Percentiles rank a stretch among this genome's conserved stretches.
Evolutionary conservation across 2,888 invertebrate genomes (phyloP).

Genomic region (Lepidocyrtinus sp.): DNA sequence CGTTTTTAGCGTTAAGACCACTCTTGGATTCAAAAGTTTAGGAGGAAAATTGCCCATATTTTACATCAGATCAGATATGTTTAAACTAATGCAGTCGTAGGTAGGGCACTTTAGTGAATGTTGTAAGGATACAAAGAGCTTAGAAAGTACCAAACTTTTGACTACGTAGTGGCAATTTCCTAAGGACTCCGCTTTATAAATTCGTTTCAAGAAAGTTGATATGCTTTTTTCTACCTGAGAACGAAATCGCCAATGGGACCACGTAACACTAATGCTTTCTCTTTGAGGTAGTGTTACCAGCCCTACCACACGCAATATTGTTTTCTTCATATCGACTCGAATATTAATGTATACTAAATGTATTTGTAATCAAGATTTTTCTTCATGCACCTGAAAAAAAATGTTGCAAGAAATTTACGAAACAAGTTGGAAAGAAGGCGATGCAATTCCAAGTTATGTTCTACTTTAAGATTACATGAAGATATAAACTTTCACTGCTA

Average conservation of each 20-base stretch:
- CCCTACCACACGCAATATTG: background rate
- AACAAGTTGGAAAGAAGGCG: background rate
- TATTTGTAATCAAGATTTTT: background rate
- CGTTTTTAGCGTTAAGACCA: too few relatives aligned
- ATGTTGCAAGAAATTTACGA: too few relatives aligned
- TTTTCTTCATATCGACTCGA: background rate
- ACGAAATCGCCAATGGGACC: too few relatives aligned
- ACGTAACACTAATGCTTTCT: too few relatives aligned
- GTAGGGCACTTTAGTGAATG: too few relatives aligned
- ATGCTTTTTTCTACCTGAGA: background rate
- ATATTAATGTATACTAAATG: background rate
- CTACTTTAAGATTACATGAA: constrained; percentile 35
- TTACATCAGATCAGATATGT: too few relatives aligned
- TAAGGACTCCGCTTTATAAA: background rate
- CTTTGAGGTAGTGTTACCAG: too few relatives aligned
- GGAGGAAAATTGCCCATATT: too few relatives aligned
- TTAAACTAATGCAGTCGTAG: too few relatives aligned
- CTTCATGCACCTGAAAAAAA: background rate
- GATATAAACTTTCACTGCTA: constrained; percentile 29
- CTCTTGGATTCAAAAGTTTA: too few relatives aligned
- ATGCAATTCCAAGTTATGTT: background rate
- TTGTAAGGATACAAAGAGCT: too few relatives aligned
- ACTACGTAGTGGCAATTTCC: background rate
- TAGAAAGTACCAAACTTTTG: too few relatives aligned
- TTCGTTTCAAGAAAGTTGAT: background rate